Percentiles rank a stretch among this genome's conserved stretches.
Evolutionary conservation across 2,113 vertebrate species (phyloP).

Genomic region (Dipodomys spectabilis): DNA sequence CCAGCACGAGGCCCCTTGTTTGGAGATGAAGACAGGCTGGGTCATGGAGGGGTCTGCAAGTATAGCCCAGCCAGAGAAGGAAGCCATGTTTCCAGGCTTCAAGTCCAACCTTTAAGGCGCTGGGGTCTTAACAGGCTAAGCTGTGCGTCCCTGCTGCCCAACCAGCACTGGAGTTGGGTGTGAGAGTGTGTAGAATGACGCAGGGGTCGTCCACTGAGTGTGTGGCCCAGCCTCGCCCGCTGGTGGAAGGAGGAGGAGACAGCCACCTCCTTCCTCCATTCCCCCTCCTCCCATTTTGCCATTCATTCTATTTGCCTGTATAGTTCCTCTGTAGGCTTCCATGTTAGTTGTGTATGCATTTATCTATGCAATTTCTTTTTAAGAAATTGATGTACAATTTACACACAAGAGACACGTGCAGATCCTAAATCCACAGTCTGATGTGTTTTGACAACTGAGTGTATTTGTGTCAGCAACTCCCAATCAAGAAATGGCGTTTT

Average conservation of each 20-base stretch:
- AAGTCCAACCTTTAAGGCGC: background rate
- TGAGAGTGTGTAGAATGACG: rapidly evolving
- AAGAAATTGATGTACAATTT: background rate
- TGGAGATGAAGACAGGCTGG: background rate
- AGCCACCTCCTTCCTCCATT: background rate
- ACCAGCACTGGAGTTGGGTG: background rate
- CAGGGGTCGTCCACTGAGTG: background rate
- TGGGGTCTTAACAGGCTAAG: rapidly evolving
- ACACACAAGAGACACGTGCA: background rate
- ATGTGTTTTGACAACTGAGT: background rate
- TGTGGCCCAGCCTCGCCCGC: background rate
- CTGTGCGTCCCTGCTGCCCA: background rate
- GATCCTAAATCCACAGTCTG: background rate
- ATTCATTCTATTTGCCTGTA: too few relatives aligned
- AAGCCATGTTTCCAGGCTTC: rapidly evolving
- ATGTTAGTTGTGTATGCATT: background rate
- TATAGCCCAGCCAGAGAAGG: background rate
- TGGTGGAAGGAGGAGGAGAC: background rate
- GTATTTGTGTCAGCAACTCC: background rate
- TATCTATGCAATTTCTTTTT: background rate
- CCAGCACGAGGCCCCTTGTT: too few relatives aligned
- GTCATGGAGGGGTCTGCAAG: background rate
- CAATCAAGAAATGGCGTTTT: background rate
- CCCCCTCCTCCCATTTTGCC: background rate
- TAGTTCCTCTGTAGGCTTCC: background rate